phyloP scores from a whole-genome alignment of 1,140 invertebrate genomes.

The Aphelenchoides avenae region DNA sequence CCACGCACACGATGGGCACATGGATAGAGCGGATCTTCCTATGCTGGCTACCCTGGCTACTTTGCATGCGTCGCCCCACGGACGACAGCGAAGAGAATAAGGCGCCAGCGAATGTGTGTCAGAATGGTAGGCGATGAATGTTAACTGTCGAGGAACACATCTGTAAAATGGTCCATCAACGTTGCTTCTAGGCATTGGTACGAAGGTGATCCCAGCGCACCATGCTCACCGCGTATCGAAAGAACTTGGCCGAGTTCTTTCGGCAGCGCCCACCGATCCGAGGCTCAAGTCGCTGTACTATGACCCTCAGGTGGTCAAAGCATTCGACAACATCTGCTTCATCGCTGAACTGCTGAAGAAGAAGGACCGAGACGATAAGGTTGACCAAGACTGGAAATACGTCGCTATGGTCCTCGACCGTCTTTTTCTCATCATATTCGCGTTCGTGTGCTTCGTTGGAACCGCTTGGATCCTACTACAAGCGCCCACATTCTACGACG shows the following conservation, averaged over 20 bases:
- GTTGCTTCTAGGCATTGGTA: too few species aligned
- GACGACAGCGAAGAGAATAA: too few species aligned
- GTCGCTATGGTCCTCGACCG: slow-evolving; percentile 96
- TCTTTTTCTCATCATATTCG: slow-evolving; percentile 94
- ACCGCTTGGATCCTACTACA: slow-evolving; percentile 78
- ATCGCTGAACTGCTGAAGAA: slow-evolving; percentile 58
- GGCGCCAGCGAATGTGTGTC: too few species aligned
- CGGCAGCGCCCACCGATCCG: neutral
- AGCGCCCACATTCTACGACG: slow-evolving; percentile 92
- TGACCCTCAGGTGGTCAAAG: slow-evolving; percentile 55
- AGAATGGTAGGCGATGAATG: too few species aligned
- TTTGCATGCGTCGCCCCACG: slow-evolving; percentile 62
- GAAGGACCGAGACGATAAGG: slow-evolving; percentile 57
- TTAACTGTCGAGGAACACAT: too few species aligned
- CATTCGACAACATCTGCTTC: slow-evolving; percentile 59
- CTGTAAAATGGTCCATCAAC: too few species aligned
- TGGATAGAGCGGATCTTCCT: slow-evolving; percentile 85
- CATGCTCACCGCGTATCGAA: too few species aligned
- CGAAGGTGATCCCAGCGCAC: too few species aligned
- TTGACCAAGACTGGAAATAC: slow-evolving; percentile 86
- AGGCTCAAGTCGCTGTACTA: slow-evolving; percentile 35
- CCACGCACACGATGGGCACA: slow-evolving; percentile 86
- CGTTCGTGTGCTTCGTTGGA: slow-evolving; percentile 72
- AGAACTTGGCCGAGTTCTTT: too few species aligned
- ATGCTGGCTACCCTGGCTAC: slow-evolving; percentile 73